Evolutionary conservation across 2,113 vertebrate genomes (phyloP), one percentile per base, ranked within the genome.

Genomic region (Argyrosomus japonicus): DNA sequence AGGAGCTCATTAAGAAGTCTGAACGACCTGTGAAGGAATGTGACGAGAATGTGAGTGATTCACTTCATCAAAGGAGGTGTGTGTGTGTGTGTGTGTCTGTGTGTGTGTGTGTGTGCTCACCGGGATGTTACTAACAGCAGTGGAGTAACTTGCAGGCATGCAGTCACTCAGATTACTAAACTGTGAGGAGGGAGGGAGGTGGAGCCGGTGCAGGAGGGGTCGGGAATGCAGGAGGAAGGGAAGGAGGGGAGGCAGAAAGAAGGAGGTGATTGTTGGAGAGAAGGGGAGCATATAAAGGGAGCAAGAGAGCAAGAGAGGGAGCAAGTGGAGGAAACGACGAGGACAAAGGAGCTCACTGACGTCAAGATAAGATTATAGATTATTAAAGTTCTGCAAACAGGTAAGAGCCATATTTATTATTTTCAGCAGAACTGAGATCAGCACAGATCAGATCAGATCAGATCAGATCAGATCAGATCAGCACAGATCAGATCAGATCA

Each of bases 211-310:
- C 14, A 72, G 50, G 27, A 43, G 56, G 56, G 68, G 61, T 51
- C 50, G 1, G 65, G 80, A 86, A 47, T 61, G 1, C 79, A 29
- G 25, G 70, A 61, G 57, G 19, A 64, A 32, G 71, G 82, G 48
- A 40, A 6, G 47, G 87, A 76, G 77, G 89, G 92, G 86, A 85
- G 89, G 84, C 48, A 63, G 82, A 86, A 88, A 88, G 86, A 64
- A 90, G 88, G 92, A 88, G 92, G 83, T 75, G 86, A 87, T 90
- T 88, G 43, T 85, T 81, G 32, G 7, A 56, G 75, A 75, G 84
- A 76, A 23, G 54, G 32, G 14, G 74, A 77, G n/a, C 14, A 58
- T 84, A 89, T 88, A 91, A 87, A 89, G 63, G 29, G 36, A 62
- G 58, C 36, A 36, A 36, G 60, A 79, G 43, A 76, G 57, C n/a